phyloP scores from a whole-genome alignment of 2,888 invertebrate species.

The Orchesellides sinensis region DNA sequence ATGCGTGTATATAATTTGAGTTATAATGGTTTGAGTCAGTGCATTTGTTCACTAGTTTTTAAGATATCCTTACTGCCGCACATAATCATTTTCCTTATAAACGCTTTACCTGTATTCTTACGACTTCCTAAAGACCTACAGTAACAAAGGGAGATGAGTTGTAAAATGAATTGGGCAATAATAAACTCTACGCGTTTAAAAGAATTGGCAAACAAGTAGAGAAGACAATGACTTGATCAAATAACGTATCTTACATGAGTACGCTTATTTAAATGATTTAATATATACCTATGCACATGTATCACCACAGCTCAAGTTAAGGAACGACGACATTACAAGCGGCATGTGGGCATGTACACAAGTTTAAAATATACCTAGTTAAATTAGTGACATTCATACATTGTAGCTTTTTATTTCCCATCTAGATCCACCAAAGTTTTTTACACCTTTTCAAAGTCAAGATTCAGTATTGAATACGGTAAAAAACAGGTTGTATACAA shows the following conservation, averaged over 20 bases:
- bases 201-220: slow-evolving; percentile 35
- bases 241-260: no score
- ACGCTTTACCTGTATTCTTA: not conserved
- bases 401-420: no score
- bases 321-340: no score
- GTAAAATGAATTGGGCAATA: slow-evolving; percentile 46
- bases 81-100: not conserved
- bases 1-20: not conserved
- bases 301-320: no score
- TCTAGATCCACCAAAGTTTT: not conserved
- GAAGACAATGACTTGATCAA: no score
- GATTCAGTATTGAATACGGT: no score
- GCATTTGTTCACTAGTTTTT: not conserved
- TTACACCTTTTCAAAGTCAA: not conserved
- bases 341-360: no score
- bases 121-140: not conserved
- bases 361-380: no score
- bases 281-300: no score
- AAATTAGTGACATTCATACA: no score
- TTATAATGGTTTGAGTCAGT: no score
- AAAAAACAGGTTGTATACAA: slow-evolving; percentile 11
- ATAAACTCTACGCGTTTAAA: slow-evolving; percentile 20
- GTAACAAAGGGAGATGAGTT: slow-evolving; percentile 32
- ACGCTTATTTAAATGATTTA: no score
- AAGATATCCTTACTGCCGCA: slow-evolving; percentile 3